These are phyloP conservation scores for Sardinella longiceps DNA, from an alignment of 2,797 vertebrate species.

Conservation along the genomic window DNA sequence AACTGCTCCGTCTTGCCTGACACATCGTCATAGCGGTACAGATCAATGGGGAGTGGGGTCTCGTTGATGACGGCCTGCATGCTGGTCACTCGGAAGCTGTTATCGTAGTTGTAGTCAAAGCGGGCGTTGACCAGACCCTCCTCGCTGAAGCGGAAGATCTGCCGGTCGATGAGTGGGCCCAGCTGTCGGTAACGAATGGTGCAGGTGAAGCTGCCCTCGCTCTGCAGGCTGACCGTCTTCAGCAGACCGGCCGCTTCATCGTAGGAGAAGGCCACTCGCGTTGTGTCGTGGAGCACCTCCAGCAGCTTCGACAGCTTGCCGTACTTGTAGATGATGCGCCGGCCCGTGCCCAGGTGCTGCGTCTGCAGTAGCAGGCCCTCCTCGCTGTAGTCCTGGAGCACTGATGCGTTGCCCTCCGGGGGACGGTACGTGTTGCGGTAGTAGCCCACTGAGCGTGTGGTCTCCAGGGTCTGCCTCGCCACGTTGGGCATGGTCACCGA, in stretches of 20 bases:
- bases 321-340: conserved; percentile 92
- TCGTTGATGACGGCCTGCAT: conserved; percentile 99
- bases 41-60: conserved; percentile 93
- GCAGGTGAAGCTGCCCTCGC: conserved; percentile 90
- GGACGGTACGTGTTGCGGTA: conserved; percentile 95
- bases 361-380: conserved; percentile 91
- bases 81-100: conserved; percentile 98
- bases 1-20: conserved; percentile 98
- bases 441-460: conserved; percentile 93
- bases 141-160: conserved; percentile 97
- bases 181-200: conserved; percentile 97
- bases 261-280: conserved; percentile 91
- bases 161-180: conserved; percentile 93
- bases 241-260: conserved; percentile 94
- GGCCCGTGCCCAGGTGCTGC: conserved; percentile 90
- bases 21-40: conserved; percentile 96
- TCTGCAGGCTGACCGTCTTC: conserved; percentile 95
- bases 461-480: conserved; percentile 92
- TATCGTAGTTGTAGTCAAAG: conserved; percentile 99
- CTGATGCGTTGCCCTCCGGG: conserved; percentile 91
- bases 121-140: conserved; percentile 98
- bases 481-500: conserved; percentile 99
- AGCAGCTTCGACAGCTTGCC: conserved; percentile 92
- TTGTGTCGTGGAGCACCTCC: conserved; percentile 94
- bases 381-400: conserved; percentile 96